Evolutionary conservation across 2,797 vertebrate genomes (phyloP).

Genomic region (Rhinogobio ventralis): DNA sequence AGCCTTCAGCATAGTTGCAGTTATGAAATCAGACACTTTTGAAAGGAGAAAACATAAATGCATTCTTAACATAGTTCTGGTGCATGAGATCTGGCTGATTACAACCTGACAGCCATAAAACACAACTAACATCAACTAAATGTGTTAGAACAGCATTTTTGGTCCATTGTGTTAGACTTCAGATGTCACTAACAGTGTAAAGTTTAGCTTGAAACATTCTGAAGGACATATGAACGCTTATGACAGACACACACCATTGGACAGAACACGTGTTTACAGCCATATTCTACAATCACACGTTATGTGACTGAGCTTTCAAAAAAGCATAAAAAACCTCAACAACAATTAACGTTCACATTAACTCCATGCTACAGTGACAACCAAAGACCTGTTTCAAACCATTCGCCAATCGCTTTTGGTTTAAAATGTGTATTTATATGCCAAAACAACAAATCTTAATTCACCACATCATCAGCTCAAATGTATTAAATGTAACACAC

Average conservation of each 20-base stretch:
- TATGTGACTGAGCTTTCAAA: background rate
- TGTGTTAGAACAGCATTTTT: background rate
- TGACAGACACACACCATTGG: background rate
- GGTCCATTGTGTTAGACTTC: background rate
- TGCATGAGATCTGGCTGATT: background rate
- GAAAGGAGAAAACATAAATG: constrained; percentile 4
- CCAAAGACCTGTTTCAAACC: background rate
- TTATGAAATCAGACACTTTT: constrained; percentile 16
- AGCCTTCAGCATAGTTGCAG: background rate
- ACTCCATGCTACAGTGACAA: background rate
- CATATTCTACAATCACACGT: background rate
- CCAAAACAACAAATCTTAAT: background rate
- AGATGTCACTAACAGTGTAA: background rate
- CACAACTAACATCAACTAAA: background rate
- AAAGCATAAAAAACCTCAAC: background rate
- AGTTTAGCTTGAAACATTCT: constrained; percentile 7
- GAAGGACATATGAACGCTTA: background rate
- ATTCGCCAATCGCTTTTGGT: background rate
- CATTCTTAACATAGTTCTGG: constrained; percentile 24
- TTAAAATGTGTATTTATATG: background rate
- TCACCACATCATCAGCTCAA: background rate
- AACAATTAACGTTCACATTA: background rate
- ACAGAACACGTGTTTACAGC: background rate
- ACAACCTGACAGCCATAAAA: background rate
- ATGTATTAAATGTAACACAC: background rate